Conservation (phyloP, 2,888 invertebrate genomes). For the Clanis bilineata region DNA sequence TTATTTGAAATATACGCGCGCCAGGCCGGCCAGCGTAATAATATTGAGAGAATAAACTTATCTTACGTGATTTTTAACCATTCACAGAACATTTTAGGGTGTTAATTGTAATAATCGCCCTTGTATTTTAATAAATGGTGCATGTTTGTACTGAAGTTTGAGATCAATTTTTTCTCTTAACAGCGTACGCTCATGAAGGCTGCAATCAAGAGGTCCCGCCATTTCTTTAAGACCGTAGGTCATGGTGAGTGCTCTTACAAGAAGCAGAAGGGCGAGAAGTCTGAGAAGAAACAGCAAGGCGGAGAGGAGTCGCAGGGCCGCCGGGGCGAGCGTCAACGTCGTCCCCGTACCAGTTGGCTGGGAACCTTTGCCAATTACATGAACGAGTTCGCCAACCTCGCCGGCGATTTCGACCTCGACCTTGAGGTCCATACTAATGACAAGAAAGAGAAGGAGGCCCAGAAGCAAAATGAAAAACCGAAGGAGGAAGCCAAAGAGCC, state of each 20-base stretch:
- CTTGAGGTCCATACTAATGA: conserved; percentile 32
- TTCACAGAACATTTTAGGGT: too few relatives aligned
- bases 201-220: conserved; percentile 64
- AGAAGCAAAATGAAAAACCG: conserved; percentile 19
- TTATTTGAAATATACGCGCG: too few relatives aligned
- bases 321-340: conserved; percentile 33
- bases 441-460: neutral
- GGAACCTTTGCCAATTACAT: conserved; percentile 74
- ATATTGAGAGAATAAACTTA: too few relatives aligned
- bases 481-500: conserved; percentile 27
- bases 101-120: too few relatives aligned
- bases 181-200: conserved; percentile 61
- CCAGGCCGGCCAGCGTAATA: too few relatives aligned
- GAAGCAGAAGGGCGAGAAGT: conserved; percentile 40
- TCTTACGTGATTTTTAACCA: too few relatives aligned
- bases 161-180: too few relatives aligned
- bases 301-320: conserved; percentile 39
- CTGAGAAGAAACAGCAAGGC: conserved; percentile 26
- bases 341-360: conserved; percentile 65
- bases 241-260: conserved; percentile 50
- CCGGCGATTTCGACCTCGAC: conserved; percentile 59
- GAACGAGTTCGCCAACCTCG: conserved; percentile 79
- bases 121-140: too few relatives aligned
- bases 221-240: conserved; percentile 58
- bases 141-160: too few relatives aligned